These are phyloP conservation scores for Ctena decussata DNA, from an alignment of 2,888 invertebrate species.

Conservation along the genomic window DNA sequence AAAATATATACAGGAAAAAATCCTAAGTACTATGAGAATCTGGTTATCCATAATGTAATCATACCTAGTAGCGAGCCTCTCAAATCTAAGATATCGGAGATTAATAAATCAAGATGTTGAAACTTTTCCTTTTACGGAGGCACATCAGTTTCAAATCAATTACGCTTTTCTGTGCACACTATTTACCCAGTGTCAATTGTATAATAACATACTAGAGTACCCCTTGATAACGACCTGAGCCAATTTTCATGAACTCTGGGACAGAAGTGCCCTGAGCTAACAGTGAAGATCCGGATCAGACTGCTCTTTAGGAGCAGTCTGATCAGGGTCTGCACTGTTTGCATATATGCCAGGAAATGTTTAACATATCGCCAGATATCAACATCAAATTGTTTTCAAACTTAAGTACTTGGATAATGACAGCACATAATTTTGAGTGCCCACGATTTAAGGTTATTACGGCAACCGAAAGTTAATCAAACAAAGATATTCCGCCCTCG, in stretches of 20 bases:
- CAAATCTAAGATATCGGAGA: not conserved
- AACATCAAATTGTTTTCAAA: too few relatives aligned
- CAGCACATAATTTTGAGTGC: too few relatives aligned
- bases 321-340: too few relatives aligned
- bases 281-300: too few relatives aligned
- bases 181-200: not conserved
- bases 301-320: too few relatives aligned
- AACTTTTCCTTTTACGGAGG: slow-evolving; percentile 3
- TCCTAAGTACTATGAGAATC: not conserved
- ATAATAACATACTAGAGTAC: not conserved
- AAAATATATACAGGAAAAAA: too few relatives aligned
- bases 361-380: too few relatives aligned
- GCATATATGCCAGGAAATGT: too few relatives aligned
- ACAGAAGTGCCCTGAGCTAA: too few relatives aligned
- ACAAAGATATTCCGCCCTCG: not conserved
- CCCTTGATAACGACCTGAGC: not conserved
- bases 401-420: too few relatives aligned
- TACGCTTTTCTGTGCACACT: not conserved
- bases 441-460: too few relatives aligned
- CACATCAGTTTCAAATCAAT: slow-evolving; percentile 1
- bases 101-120: not conserved
- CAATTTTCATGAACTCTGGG: too few relatives aligned
- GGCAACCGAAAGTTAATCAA: not conserved
- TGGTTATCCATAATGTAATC: not conserved
- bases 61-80: not conserved